A percentile compares a stretch with the other conserved stretches of the same genome.
Evolutionary conservation across 2,888 invertebrate species (phyloP).

Genomic region (Leptinotarsa tumamoca): DNA sequence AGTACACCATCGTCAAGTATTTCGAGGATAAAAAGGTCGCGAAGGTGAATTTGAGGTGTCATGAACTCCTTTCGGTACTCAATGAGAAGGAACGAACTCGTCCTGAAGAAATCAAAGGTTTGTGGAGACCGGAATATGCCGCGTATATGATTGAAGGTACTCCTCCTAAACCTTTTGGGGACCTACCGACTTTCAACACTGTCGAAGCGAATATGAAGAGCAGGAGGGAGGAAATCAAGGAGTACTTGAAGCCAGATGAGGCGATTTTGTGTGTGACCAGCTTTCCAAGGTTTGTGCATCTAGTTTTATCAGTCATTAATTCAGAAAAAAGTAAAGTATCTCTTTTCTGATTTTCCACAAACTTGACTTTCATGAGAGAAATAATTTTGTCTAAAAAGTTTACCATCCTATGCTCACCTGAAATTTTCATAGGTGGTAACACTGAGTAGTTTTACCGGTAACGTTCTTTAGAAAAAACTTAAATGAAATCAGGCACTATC

Average conservation of each 20-base stretch:
- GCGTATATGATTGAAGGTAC: slow-evolving; percentile 99
- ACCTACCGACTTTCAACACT: slow-evolving; percentile 92
- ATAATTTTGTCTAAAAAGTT: no score
- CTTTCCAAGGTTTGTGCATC: slow-evolving; percentile 82
- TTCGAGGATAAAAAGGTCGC: slow-evolving; percentile 87
- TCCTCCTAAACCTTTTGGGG: slow-evolving; percentile 95
- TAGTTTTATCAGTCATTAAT: slow-evolving; percentile 60
- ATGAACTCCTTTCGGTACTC: slow-evolving; percentile 81
- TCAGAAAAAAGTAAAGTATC: no score
- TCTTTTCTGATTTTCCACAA: no score
- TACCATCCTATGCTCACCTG: no score
- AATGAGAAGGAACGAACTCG: slow-evolving; percentile 79
- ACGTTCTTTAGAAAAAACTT: no score
- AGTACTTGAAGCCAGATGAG: slow-evolving; percentile 82
- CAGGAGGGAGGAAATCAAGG: slow-evolving; percentile 85
- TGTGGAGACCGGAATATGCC: slow-evolving; percentile 98
- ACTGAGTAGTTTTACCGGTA: no score
- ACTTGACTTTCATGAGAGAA: no score
- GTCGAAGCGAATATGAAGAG: slow-evolving; percentile 98
- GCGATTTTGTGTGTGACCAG: slow-evolving; percentile 90
- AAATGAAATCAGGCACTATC: no score
- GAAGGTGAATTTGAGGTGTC: slow-evolving; percentile 85
- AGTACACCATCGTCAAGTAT: slow-evolving; percentile 96
- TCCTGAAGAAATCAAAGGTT: slow-evolving; percentile 39
- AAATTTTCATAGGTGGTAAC: no score